Evolutionary conservation across 2,888 invertebrate genomes (phyloP).

Genomic region (Sphecodes monilicornis): DNA sequence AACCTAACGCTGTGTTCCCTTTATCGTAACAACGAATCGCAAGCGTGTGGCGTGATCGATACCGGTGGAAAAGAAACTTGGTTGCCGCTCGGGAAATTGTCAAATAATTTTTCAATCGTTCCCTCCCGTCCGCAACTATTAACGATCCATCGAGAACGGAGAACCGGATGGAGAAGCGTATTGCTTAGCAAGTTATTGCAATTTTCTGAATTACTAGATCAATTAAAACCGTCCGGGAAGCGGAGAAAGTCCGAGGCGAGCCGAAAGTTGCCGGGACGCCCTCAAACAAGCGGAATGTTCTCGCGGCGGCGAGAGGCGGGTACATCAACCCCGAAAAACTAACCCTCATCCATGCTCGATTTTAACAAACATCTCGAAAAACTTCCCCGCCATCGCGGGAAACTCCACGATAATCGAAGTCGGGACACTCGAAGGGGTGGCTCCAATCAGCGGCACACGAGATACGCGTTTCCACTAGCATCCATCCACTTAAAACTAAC

Average conservation of each 20-base stretch:
- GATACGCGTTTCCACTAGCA: conserved; percentile 67
- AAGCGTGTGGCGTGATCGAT: not conserved
- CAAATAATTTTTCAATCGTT: not conserved
- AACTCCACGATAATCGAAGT: conserved; percentile 63
- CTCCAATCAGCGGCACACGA: conserved; percentile 67
- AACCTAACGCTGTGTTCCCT: not conserved
- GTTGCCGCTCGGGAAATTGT: not conserved
- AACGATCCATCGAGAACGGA: not conserved
- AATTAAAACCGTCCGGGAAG: conserved; percentile 34
- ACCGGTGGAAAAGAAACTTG: not conserved
- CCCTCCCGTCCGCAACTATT: not conserved
- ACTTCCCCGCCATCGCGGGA: conserved; percentile 52
- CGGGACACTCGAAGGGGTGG: conserved; percentile 69
- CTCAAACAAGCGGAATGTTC: conserved; percentile 48
- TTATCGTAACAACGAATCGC: not conserved
- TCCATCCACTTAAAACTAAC: conserved; percentile 78
- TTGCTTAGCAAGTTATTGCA: conserved; percentile 7
- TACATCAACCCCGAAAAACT: conserved; percentile 54
- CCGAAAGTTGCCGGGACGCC: conserved; percentile 34
- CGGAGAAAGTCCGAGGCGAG: conserved; percentile 12
- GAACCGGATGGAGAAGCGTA: not conserved
- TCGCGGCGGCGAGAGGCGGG: conserved; percentile 42
- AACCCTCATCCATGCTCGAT: conserved; percentile 49
- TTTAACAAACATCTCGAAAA: conserved; percentile 62
- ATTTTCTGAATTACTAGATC: conserved; percentile 14